phyloP scores from a whole-genome alignment of 2,113 vertebrate species.

The Callithrix jacchus region DNA sequence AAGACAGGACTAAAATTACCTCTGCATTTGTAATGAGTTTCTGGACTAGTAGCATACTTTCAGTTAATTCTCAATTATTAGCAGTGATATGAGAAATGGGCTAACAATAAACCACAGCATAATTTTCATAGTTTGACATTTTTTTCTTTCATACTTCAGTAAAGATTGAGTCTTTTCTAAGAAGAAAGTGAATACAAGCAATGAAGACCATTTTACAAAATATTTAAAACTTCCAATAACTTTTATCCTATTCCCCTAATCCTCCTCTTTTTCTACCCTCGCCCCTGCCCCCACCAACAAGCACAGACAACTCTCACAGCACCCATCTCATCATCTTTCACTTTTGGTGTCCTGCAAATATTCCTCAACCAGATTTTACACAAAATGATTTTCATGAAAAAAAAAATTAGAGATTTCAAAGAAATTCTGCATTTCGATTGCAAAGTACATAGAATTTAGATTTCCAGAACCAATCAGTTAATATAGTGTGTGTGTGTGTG shows the following conservation, averaged over 20 bases:
- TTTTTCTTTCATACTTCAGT: not conserved
- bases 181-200: not conserved
- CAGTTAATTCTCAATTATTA: not conserved
- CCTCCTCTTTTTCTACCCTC: not conserved
- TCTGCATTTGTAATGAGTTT: not conserved
- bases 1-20: not conserved
- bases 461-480: not conserved
- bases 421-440: not conserved
- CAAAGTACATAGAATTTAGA: not conserved
- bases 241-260: not conserved
- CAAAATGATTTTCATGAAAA: not conserved
- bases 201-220: not conserved
- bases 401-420: not conserved
- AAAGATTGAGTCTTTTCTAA: not conserved
- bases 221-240: not conserved
- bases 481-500: not conserved
- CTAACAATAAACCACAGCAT: not conserved
- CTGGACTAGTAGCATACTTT: not conserved
- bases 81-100: not conserved
- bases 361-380: not conserved
- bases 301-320: rapidly evolving
- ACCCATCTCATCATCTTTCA: not conserved
- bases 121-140: not conserved
- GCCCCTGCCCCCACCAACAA: too few relatives aligned
- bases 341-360: not conserved